Evolutionary conservation across 2,888 invertebrate genomes (phyloP).

Genomic region (Caenorhabditis becei): DNA sequence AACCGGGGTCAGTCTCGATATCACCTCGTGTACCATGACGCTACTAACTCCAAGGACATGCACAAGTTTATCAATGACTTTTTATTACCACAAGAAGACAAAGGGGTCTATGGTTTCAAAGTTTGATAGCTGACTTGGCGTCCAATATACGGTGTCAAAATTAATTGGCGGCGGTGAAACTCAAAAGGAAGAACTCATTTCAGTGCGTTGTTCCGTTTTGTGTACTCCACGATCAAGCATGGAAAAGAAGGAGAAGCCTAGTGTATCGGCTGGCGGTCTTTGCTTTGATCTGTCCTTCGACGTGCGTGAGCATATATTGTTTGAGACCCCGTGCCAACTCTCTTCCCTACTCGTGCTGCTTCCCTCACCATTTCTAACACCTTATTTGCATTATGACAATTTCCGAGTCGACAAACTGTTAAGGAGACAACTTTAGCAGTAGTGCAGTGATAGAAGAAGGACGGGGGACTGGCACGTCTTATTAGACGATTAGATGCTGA

Average conservation of each 20-base stretch:
- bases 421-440: conserved; percentile 46
- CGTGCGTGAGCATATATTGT: conserved; percentile 54
- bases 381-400: conserved; percentile 56
- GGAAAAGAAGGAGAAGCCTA: conserved; percentile 30
- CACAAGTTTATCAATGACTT: too few relatives aligned
- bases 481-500: conserved; percentile 42
- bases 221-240: conserved; percentile 51
- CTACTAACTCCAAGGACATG: background rate
- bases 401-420: conserved; percentile 60
- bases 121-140: background rate
- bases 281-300: conserved; percentile 45
- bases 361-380: conserved; percentile 39
- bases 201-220: conserved; percentile 34
- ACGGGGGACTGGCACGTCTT: conserved; percentile 40
- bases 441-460: conserved; percentile 14
- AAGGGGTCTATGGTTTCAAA: background rate
- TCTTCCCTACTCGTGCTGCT: conserved; percentile 22
- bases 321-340: conserved; percentile 51
- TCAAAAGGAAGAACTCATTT: conserved; percentile 41
- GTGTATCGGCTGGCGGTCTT: conserved; percentile 50
- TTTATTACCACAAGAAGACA: background rate
- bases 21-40: background rate
- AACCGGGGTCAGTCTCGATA: background rate
- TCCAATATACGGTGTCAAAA: conserved; percentile 19
- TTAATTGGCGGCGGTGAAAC: conserved; percentile 55